These are phyloP conservation scores for Aselliscus stoliczkanus DNA, from an alignment of 2,797 vertebrate genomes.

Conservation along the genomic window DNA sequence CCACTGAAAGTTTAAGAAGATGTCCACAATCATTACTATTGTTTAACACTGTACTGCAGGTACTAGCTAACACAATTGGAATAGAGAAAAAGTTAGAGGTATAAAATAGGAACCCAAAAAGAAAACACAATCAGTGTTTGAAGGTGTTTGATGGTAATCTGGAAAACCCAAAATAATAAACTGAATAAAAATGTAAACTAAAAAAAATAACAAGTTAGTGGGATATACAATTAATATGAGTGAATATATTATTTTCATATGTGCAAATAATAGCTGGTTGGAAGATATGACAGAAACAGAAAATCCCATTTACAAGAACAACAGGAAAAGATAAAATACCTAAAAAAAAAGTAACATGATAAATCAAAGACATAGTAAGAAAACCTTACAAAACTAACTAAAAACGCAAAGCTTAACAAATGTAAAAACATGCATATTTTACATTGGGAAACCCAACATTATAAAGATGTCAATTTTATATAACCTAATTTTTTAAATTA, in stretches of 20 bases:
- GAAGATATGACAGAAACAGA: background rate
- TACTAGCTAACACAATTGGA: background rate
- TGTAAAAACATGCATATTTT: background rate
- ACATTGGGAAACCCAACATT: background rate
- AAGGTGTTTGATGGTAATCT: background rate
- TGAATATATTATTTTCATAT: background rate
- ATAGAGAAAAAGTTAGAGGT: background rate
- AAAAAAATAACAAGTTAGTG: background rate
- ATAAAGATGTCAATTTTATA: background rate
- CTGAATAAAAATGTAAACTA: background rate
- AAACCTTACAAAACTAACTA: background rate
- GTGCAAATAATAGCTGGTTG: background rate
- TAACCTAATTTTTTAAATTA: background rate
- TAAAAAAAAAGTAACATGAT: background rate
- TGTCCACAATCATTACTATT: background rate
- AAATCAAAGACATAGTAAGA: background rate
- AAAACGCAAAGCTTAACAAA: background rate
- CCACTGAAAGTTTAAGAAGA: background rate
- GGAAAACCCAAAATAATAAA: background rate
- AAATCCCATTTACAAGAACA: background rate
- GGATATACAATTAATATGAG: background rate
- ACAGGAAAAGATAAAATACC: background rate
- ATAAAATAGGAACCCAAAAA: background rate
- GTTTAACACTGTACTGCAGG: background rate
- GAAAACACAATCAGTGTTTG: background rate